phyloP scores from a whole-genome alignment of 2,888 invertebrate genomes.

The Hyposoter didymator region DNA sequence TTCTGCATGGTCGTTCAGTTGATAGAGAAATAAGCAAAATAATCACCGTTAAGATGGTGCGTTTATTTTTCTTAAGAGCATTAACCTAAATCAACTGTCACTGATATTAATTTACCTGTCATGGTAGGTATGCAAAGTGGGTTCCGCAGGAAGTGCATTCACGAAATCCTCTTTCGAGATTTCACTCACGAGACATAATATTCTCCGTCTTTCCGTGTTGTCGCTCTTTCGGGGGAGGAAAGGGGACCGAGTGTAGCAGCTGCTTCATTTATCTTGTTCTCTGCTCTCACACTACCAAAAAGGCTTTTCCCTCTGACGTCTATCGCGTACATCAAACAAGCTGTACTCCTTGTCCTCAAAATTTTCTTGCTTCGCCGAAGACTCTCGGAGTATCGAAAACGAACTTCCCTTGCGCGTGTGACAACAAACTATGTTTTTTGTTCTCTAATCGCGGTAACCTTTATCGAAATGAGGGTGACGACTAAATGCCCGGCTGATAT shows the following conservation, averaged over 20 bases:
- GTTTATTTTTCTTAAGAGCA: conserved; percentile 6
- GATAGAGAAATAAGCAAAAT: neutral
- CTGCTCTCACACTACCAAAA: conserved; percentile 11
- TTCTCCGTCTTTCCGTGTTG: conserved; percentile 37
- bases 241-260: conserved; percentile 66
- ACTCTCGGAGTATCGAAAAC: neutral
- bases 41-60: conserved; percentile 5
- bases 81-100: conserved; percentile 29
- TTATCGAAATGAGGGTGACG: conserved; percentile 36
- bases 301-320: conserved; percentile 15
- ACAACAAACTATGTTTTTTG: neutral
- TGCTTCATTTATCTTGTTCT: conserved; percentile 74
- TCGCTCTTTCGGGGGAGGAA: conserved; percentile 12
- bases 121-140: conserved; percentile 28
- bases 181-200: conserved; percentile 49
- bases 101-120: conserved; percentile 44
- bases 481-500: conserved; percentile 39
- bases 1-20: neutral
- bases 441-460: neutral
- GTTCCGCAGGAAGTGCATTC: conserved; percentile 73
- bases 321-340: conserved; percentile 38
- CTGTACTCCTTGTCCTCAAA: conserved; percentile 1
- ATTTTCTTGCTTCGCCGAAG: conserved; percentile 7
- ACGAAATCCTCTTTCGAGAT: conserved; percentile 71
- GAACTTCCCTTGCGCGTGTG: neutral